Base-by-base conservation (phyloP, 2,888 invertebrate species). In the Aleiodes leptofemur region DNA sequence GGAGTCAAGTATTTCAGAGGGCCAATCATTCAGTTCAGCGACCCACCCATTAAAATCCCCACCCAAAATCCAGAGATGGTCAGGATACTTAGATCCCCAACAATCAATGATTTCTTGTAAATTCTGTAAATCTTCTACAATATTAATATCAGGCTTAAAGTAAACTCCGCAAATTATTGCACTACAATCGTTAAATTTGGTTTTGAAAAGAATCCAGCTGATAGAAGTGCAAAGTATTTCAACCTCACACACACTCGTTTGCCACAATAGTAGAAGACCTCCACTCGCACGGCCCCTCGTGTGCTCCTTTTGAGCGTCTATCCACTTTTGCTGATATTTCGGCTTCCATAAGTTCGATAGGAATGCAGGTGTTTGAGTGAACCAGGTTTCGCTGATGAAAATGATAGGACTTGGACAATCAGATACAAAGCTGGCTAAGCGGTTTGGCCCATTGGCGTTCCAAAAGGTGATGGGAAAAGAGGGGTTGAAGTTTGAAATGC, bases 401-500 rank as follows among this genome's bases (percentile, higher is more conserved):
- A 55, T n/a, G 14, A 55, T 55, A n/a, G 55, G 55, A 55, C 5
- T 55, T n/a, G 11, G 11, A n/a, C 14, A 55, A 14, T n/a, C 14
- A 14, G 13, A 9, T n/a, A 55, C 14, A 55, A 11, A 55, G 3
- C 14, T 55, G 1, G 55, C 55, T 14, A 55, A 7, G 14, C 55
- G 55, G 14, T 14, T n/a, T n/a, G 55, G 55, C 0, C 55, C 55
- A n/a, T 55, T 55, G 7, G 55, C 11, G 14, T 3, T 55, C 55
- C 55, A 55, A 55, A 55, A 55, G 11, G 13, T 55, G n/a, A 55
- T 53, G 51, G 48, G 14, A 64, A 79, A 68, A 78, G 34, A 38
- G 9, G 7, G 5, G 14, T 38, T 31, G 34, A n/a, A n/a, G n/a
- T 4, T 2, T n/a, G 34, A 38, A 31, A 13, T 14, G 43, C 14